Evolutionary conservation across 2,113 vertebrate species (phyloP).

Genomic region (Camelus bactrianus): DNA sequence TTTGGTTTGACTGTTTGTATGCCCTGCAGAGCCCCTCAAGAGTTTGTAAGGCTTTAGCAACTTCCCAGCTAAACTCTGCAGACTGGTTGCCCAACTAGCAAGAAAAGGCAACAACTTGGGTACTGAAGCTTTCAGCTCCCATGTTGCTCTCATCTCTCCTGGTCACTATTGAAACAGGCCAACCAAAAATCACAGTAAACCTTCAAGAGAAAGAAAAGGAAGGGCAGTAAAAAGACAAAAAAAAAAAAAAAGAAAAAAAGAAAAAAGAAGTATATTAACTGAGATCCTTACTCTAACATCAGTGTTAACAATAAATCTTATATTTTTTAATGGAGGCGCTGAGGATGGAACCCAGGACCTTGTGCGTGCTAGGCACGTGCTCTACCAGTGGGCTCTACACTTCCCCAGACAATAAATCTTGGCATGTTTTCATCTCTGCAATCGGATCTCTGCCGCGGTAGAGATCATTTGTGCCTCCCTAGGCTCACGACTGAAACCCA

Average conservation of each 20-base stretch:
- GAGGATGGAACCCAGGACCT: no score
- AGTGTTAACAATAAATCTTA: accelerated
- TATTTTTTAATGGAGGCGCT: no score
- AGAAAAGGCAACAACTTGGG: accelerated
- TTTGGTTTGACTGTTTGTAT: not conserved
- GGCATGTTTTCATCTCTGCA: not conserved
- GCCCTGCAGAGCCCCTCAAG: not conserved
- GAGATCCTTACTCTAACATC: not conserved
- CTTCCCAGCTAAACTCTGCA: not conserved
- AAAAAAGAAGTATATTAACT: not conserved
- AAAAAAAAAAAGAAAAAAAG: no score
- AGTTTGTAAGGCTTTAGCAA: not conserved
- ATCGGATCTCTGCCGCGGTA: not conserved
- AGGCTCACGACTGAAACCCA: not conserved
- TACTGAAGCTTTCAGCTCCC: not conserved
- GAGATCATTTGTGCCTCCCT: accelerated
- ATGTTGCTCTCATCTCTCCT: not conserved
- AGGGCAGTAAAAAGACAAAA: not conserved
- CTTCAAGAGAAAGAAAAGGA: not conserved
- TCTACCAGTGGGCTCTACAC: no score
- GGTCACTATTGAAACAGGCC: not conserved
- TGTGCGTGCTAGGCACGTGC: no score
- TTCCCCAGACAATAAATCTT: not conserved
- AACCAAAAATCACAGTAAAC: not conserved
- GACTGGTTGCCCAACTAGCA: accelerated